These are phyloP conservation scores for Onychomys arenicola DNA, from an alignment of 2,797 vertebrate genomes.

Conservation along the genomic window DNA sequence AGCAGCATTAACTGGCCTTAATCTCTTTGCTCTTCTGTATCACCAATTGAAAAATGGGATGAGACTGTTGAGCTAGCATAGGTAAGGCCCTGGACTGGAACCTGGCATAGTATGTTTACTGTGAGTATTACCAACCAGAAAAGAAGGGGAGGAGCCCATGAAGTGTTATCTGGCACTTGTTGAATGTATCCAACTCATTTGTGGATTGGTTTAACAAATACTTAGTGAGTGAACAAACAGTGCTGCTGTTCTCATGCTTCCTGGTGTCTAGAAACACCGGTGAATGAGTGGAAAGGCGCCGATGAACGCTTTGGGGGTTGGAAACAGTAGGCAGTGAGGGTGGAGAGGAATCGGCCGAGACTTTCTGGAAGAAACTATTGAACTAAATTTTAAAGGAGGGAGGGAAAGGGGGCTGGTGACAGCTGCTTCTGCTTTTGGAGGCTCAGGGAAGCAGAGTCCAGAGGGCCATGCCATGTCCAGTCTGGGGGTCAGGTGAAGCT, in stretches of 20 bases:
- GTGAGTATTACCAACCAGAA: background rate
- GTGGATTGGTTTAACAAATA: background rate
- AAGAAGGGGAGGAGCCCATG: background rate
- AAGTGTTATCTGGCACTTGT: background rate
- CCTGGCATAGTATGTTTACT: background rate
- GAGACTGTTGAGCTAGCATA: background rate
- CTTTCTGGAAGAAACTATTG: conserved; percentile 11
- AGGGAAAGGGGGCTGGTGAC: background rate
- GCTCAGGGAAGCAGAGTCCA: background rate
- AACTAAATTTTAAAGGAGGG: background rate
- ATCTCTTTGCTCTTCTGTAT: background rate
- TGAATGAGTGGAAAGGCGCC: background rate
- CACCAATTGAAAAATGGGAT: background rate
- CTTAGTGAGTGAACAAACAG: background rate
- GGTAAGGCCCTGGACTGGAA: background rate
- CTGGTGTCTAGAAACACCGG: background rate
- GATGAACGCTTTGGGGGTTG: background rate
- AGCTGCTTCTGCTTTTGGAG: background rate
- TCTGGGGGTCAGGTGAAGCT: background rate
- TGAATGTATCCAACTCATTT: background rate
- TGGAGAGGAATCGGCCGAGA: background rate
- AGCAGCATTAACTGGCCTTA: background rate
- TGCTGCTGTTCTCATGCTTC: background rate
- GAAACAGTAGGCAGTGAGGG: background rate
- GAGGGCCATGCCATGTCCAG: background rate